phyloP scores from a whole-genome alignment of 30 jellyfish, hydroid and myxozoan species.

The Pseudorhiza aurosa region DNA sequence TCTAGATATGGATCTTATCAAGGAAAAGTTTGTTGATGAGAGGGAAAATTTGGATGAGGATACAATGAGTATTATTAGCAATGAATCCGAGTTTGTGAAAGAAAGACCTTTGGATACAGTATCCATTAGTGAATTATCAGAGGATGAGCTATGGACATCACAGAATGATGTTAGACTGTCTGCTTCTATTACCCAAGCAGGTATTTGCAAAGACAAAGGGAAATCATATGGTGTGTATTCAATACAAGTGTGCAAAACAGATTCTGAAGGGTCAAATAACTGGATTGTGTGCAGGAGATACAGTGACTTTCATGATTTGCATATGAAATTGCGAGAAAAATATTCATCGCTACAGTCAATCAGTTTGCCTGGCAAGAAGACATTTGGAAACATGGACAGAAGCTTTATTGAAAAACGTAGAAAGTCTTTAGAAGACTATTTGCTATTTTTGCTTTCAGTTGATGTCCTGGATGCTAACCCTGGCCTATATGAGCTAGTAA shows the following conservation, averaged over 20 bases:
- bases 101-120: constrained; percentile 24
- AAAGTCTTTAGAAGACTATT: constrained; percentile 79
- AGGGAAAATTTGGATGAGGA: constrained; percentile 17
- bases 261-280: constrained; percentile 83
- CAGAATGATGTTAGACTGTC: constrained; percentile 90
- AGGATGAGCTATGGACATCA: constrained; percentile 88
- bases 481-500: constrained; percentile 88
- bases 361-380: constrained; percentile 81
- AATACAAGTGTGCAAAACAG: constrained; percentile 94
- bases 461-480: constrained; percentile 60
- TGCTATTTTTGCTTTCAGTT: constrained; percentile 79
- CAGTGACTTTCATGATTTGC: constrained; percentile 96
- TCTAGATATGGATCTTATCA: constrained; percentile 84
- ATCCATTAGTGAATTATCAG: constrained; percentile 23
- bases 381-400: constrained; percentile 94
- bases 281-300: constrained; percentile 94
- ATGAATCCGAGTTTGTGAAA: constrained; percentile 13
- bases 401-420: constrained; percentile 89
- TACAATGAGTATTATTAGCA: constrained; percentile 22
- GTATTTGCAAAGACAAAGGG: constrained; percentile 78
- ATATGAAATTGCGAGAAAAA: constrained; percentile 89
- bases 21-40: constrained; percentile 67
- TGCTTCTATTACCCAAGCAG: constrained; percentile 95
- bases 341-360: constrained; percentile 60
- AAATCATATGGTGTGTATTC: constrained; percentile 87